Percentiles rank a stretch among this genome's conserved stretches.
These are phyloP conservation scores for Anseranas semipalmata DNA, from an alignment of 2,113 vertebrate species.

Conservation along the genomic window DNA sequence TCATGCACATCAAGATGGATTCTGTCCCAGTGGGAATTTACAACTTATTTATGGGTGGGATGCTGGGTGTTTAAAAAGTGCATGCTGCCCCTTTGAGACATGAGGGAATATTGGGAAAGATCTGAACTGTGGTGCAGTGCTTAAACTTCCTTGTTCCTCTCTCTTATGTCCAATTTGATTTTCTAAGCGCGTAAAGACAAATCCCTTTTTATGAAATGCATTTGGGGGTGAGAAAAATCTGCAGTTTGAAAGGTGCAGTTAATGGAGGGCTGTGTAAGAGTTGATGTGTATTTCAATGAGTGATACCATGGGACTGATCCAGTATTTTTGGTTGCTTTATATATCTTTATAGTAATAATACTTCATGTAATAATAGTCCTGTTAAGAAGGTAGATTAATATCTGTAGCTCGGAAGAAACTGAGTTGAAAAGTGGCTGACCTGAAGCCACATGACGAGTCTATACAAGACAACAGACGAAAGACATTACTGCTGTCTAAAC, in stretches of 20 bases:
- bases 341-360: background rate
- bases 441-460: background rate
- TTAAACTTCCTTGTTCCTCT: background rate
- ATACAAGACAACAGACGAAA: background rate
- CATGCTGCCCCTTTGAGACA: background rate
- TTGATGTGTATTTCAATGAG: background rate
- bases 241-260: background rate
- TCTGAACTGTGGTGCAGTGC: background rate
- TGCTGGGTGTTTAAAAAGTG: background rate
- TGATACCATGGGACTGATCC: background rate
- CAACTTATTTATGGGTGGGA: background rate
- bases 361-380: constrained; percentile 12
- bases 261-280: background rate
- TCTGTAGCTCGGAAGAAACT: background rate
- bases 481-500: background rate
- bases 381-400: constrained; percentile 14
- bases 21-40: background rate
- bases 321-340: constrained; percentile 27
- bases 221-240: background rate
- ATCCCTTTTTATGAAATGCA: background rate
- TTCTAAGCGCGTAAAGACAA: background rate
- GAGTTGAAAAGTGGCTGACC: background rate
- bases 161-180: background rate
- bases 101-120: background rate
- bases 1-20: background rate